Base-by-base conservation (phyloP, 1,140 invertebrate species). In the Campoletis sonorensis region DNA sequence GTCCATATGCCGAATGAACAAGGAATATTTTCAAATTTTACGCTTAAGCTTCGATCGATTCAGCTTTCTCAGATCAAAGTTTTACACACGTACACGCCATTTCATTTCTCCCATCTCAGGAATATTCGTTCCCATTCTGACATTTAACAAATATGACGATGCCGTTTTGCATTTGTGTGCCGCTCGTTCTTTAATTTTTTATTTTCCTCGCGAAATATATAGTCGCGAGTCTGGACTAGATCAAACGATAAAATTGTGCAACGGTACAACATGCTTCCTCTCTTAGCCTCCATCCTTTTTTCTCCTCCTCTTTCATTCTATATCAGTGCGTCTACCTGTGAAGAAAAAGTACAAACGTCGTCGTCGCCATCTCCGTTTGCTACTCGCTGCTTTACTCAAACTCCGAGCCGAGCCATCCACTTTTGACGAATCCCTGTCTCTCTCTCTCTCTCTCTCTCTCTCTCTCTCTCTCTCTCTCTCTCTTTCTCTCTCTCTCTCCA, bases 221-320 rank as follows among this genome's bases (percentile, higher is more conserved):
- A 26, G 23, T 64, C 61, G 54, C 3, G 61, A 26, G 51, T 54
- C 61, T 64, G 61, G n/a, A 23, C 23, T 64, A 64, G 61, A 64
- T 64, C 61, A 64, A 64, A 64, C 61, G 61, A 64, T 27, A 64
- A 64, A 64, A 64, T 64, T 23, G 23, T 64, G 58, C 18, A 61
- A 23, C 61, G 61, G 61, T 64, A 64, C 61, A 27, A 64, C 61
- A 10, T 64, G 26, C 61, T 64, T 21, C 51, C 51, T 54, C 51
- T 54, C 51, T 54, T 21, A 7, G 4, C 5, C 16, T 54, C 51
- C n/a, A 1, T 54, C 51, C n/a, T 18, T 54, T 8, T 54, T 21
- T 54, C n/a, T n/a, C n/a, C n/a, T 11, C 1, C 51, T 54, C 51
- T 54, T 54, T 54, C 51, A n/a, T n/a, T 54, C 51, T 54, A 8